phyloP scores from a whole-genome alignment of 2,113 vertebrate species.

The Ameiurus melas region DNA sequence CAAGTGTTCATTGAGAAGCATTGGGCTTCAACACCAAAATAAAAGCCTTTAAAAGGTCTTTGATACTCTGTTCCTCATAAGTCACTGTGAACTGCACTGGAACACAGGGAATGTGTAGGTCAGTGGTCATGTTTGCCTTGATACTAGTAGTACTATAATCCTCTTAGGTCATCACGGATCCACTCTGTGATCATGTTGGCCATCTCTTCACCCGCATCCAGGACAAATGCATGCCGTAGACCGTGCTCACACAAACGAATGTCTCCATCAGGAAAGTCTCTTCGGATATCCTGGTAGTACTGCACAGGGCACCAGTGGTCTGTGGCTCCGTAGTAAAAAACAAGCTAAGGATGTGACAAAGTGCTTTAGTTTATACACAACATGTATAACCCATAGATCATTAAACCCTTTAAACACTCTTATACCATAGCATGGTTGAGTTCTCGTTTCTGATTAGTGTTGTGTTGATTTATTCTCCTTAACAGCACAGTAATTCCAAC shows the following conservation, averaged over 20 bases:
- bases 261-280: constrained; percentile 84
- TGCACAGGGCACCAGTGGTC: constrained; percentile 88
- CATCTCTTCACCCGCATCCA: constrained; percentile 78
- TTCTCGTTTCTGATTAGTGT: not conserved
- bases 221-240: constrained; percentile 84
- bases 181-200: constrained; percentile 81
- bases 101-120: not conserved
- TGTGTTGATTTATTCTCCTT: not conserved
- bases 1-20: not conserved
- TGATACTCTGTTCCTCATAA: not conserved
- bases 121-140: not conserved
- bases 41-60: not conserved
- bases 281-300: constrained; percentile 88
- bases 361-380: not conserved
- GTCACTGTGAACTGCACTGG: constrained; percentile 1
- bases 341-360: constrained; percentile 75
- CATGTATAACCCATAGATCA: not conserved
- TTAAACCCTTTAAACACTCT: not conserved
- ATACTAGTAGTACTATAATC: constrained; percentile 49
- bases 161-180: constrained; percentile 73
- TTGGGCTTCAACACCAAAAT: not conserved
- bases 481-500: constrained; percentile 1
- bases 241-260: constrained; percentile 86
- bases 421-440: not conserved
- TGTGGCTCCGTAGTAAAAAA: constrained; percentile 88